phyloP scores from a whole-genome alignment of 2,113 vertebrate species.

The Ursus arctos region DNA sequence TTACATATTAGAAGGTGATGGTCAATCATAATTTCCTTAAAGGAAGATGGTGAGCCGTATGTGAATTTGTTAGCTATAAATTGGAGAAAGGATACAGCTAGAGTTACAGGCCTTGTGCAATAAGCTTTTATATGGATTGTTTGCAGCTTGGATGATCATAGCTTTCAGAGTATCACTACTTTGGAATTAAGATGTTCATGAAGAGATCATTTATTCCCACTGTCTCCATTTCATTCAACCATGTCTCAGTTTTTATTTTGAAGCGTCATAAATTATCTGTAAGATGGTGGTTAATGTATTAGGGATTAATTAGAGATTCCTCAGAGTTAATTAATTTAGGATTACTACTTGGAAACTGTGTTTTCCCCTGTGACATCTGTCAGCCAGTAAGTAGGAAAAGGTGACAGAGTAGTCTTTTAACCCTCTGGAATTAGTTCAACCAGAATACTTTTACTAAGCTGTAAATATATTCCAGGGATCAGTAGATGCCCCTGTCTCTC shows the following conservation, averaged over 20 bases:
- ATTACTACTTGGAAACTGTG: not conserved
- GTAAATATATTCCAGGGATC: not conserved
- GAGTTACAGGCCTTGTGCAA: not conserved
- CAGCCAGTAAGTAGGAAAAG: not conserved
- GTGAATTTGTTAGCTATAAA: not conserved
- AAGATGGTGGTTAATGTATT: slow-evolving; percentile 11
- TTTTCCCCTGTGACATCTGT: not conserved
- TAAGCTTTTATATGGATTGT: not conserved
- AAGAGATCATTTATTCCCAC: not conserved
- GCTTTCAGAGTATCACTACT: not conserved
- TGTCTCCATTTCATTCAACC: not conserved
- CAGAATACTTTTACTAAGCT: not conserved
- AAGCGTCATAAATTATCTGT: not conserved
- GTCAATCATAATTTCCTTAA: slow-evolving; percentile 1
- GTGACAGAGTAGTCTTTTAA: not conserved
- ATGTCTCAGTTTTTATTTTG: slow-evolving; percentile 30
- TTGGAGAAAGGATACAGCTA: not conserved
- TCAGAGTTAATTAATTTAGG: slow-evolving; percentile 26
- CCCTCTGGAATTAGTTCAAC: not conserved
- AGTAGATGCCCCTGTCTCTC: not conserved
- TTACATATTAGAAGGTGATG: not conserved
- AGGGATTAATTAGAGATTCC: not conserved
- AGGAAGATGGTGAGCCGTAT: not conserved
- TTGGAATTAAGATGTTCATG: slow-evolving; percentile 37
- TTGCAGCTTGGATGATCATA: not conserved